Evolutionary conservation across 2,113 vertebrate genomes (phyloP).

Genomic region (Xyliphius kryptos): DNA sequence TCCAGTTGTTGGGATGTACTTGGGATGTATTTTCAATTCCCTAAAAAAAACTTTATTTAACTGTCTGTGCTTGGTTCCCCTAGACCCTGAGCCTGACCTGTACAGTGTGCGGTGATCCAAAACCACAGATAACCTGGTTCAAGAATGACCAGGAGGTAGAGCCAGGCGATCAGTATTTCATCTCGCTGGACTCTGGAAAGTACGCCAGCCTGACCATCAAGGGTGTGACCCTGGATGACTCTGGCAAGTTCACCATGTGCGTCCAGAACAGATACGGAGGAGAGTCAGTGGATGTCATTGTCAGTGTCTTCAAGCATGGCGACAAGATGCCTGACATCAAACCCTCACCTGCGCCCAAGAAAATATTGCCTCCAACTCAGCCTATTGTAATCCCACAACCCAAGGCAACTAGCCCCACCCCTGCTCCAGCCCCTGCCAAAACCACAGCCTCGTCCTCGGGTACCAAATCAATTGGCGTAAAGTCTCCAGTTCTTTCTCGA

Average conservation of each 20-base stretch:
- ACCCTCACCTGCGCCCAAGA: constrained; percentile 71
- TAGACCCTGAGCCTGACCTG: constrained; percentile 94
- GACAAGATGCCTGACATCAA: constrained; percentile 81
- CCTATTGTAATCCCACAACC: constrained; percentile 63
- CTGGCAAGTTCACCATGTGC: constrained; percentile 88
- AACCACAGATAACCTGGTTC: constrained; percentile 85
- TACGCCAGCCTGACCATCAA: constrained; percentile 86
- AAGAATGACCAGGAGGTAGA: constrained; percentile 81
- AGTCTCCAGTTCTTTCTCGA: constrained; percentile 50
- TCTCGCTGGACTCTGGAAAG: constrained; percentile 82
- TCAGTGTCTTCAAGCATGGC: constrained; percentile 89
- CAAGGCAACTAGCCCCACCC: constrained; percentile 42
- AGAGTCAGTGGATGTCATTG: constrained; percentile 90
- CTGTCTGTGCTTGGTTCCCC: not conserved
- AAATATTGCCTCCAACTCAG: constrained; percentile 73
- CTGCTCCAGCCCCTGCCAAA: constrained; percentile 30
- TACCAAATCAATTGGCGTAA: constrained; percentile 42
- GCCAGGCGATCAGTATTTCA: constrained; percentile 74
- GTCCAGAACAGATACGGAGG: constrained; percentile 94
- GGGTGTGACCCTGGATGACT: constrained; percentile 85
- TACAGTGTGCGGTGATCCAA: constrained; percentile 90
- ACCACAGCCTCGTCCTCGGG: constrained; percentile 38
- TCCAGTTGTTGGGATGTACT: no score
- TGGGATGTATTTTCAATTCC: no score
- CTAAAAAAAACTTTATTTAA: no score